Evolutionary conservation across 92 coral and sea anemone species (phyloP), one percentile per base, ranked within the genome.

Genomic region (Desmophyllum pertusum): DNA sequence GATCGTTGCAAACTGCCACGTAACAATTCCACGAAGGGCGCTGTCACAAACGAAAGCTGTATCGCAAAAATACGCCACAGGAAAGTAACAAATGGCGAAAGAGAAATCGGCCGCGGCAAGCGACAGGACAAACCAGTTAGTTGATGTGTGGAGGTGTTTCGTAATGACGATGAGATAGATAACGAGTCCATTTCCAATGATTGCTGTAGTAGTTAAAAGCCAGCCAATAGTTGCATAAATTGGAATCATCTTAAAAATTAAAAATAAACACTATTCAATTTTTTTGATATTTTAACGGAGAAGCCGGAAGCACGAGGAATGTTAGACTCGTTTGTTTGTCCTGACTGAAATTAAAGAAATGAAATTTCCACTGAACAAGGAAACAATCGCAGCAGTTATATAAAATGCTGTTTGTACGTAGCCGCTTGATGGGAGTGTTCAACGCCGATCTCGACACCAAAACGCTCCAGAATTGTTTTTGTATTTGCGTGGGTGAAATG

Each of bases 21-120:
- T 17, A 18, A 73, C 10, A 30, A 73, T 73, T 31, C 63, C 61
- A 46, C 31, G 78, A 31, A 73, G 62, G 13, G 5, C 39, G 40
- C 29, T 43, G 36, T 73, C 63, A 33, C 62, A 73, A 17, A 36
- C 21, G 33, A 73, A 50, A 46, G 33, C 27, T 45, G 40, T 48
- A 14, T 73, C 78, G 31, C 63, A 73, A 35, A 73, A 27, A 33
- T 45, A 73, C 35, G 61, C 61, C 23, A 48, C 59, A 5, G 78
- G 78, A 46, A 73, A 73, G 61, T 27, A 73, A 48, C 37, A 73
- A 5, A 46, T 1, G 7, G 78, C 62, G 19, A 73, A 73, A 10
- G 36, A 48, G 50, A 85, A 75, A 76, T 89, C 92, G 18, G 92
- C 83, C 13, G 62, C 73, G 3, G 89, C 89, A 23, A 89, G 84